phyloP scores from a whole-genome alignment of 2,113 vertebrate species.

The Psophia crepitans region DNA sequence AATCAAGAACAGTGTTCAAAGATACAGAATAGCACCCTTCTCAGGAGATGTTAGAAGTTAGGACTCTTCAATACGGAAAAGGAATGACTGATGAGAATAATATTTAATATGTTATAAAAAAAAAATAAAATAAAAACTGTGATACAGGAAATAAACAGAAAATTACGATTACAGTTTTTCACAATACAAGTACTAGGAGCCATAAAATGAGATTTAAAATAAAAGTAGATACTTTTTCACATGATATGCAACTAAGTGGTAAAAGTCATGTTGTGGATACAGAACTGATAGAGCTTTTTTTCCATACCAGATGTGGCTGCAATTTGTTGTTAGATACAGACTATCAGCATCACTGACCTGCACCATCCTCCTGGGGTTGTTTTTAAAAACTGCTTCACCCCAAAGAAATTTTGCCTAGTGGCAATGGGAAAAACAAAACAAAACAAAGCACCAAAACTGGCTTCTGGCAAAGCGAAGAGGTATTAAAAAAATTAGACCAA shows the following conservation, averaged over 20 bases:
- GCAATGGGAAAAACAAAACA: neutral
- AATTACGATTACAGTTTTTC: neutral
- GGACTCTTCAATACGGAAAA: neutral
- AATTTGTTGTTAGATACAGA: neutral
- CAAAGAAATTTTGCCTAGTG: neutral
- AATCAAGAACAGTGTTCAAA: neutral
- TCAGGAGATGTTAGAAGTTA: neutral
- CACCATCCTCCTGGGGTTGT: neutral
- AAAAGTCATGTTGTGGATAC: neutral
- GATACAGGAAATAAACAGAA: neutral
- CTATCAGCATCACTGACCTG: neutral
- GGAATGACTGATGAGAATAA: neutral
- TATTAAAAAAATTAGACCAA: neutral
- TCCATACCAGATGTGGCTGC: fast-evolving
- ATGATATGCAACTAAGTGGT: neutral
- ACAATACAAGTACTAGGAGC: neutral
- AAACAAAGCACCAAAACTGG: too few relatives aligned
- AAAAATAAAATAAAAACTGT: neutral
- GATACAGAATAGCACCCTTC: neutral
- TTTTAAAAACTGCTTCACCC: neutral
- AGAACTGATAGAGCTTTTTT: neutral
- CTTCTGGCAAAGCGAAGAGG: neutral
- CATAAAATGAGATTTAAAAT: neutral
- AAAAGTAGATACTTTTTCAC: neutral
- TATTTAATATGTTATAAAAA: neutral